phyloP scores from a whole-genome alignment of 2,113 vertebrate species.

The Panthera tigris region DNA sequence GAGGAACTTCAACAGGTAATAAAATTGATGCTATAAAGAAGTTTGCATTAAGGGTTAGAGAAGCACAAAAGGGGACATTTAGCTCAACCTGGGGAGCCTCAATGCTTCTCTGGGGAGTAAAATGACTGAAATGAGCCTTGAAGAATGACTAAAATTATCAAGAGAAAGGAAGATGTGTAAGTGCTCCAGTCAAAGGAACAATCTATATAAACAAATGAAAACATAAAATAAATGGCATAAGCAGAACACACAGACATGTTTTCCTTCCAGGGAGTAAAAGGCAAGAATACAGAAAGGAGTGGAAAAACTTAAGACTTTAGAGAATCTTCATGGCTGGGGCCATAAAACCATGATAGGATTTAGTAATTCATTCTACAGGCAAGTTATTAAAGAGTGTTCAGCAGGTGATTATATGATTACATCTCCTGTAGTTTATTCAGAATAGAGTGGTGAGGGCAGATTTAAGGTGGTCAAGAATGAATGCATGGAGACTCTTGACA shows the following conservation, averaged over 20 bases:
- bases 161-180: background rate
- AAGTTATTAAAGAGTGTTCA: background rate
- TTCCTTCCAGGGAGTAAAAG: background rate
- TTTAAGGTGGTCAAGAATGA: background rate
- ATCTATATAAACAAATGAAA: constrained; percentile 12
- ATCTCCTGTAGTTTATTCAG: background rate
- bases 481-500: background rate
- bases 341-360: background rate
- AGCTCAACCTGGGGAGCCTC: background rate
- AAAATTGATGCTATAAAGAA: background rate
- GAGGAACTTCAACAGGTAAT: background rate
- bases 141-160: background rate
- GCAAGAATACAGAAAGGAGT: background rate
- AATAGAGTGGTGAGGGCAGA: background rate
- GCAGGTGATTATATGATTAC: background rate
- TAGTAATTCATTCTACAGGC: background rate
- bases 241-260: background rate
- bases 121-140: background rate
- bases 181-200: background rate
- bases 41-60: background rate
- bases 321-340: background rate
- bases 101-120: background rate
- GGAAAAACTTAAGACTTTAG: background rate
- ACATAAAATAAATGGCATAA: constrained; percentile 2
- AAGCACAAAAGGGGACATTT: background rate